phyloP scores from a whole-genome alignment of 2,888 invertebrate genomes.

The Meteorus colon region DNA sequence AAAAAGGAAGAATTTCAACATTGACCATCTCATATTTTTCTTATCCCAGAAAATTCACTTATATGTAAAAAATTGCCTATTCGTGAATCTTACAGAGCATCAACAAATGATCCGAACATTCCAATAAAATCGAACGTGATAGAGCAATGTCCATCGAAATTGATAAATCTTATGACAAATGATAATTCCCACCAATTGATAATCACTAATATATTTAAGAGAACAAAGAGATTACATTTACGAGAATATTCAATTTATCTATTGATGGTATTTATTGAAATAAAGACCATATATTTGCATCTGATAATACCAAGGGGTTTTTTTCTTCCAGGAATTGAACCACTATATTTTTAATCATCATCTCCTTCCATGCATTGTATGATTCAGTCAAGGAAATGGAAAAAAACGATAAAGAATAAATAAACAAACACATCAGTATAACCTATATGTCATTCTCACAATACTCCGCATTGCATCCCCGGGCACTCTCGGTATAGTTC shows the following conservation, averaged over 20 bases:
- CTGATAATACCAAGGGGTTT: background rate
- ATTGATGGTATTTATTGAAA: background rate
- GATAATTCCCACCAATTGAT: background rate
- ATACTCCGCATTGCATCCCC: conserved; percentile 10
- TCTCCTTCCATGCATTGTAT: background rate
- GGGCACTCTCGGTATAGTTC: conserved; percentile 34
- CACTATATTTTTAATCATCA: background rate
- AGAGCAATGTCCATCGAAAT: background rate
- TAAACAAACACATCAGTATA: conserved; percentile 24
- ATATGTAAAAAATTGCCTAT: background rate
- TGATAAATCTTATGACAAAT: background rate
- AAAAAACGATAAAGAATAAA: conserved; percentile 1
- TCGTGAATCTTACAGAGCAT: background rate
- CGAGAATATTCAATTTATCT: no score
- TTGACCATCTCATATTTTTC: no score
- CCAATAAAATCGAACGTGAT: background rate
- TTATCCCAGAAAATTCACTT: background rate
- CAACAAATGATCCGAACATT: background rate
- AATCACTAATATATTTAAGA: background rate
- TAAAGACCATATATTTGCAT: background rate
- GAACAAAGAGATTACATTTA: no score
- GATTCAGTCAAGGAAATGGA: background rate
- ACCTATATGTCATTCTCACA: background rate
- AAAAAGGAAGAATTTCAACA: no score
- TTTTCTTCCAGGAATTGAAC: background rate